Evolutionary conservation across 2,888 invertebrate species (phyloP).

Genomic region (Acrobasis consociella): DNA sequence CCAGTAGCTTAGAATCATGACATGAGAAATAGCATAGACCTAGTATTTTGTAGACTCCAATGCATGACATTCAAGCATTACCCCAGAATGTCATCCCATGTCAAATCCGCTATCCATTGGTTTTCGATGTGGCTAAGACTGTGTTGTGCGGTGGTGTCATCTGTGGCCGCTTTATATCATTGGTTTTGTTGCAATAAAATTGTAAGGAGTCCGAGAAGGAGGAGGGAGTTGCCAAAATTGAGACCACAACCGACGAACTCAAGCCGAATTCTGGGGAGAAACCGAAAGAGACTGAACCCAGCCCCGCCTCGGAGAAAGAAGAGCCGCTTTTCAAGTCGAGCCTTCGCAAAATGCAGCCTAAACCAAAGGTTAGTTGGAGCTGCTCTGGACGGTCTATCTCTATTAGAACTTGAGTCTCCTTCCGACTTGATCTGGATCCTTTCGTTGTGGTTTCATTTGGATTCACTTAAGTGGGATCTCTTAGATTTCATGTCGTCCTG

Average conservation of each 20-base stretch:
- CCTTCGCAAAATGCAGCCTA: constrained; percentile 65
- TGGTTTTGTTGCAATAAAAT: constrained; percentile 72
- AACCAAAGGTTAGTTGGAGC: constrained; percentile 72
- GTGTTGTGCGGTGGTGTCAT: constrained; percentile 45
- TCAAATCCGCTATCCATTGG: constrained; percentile 56
- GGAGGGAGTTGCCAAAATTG: constrained; percentile 75
- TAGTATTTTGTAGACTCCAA: constrained; percentile 40
- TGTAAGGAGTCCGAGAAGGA: constrained; percentile 66
- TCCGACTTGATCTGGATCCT: constrained; percentile 53
- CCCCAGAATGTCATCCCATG: constrained; percentile 37
- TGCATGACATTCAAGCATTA: constrained; percentile 48
- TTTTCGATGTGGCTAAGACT: constrained; percentile 57
- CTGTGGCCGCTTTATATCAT: constrained; percentile 62
- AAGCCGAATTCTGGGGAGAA: constrained; percentile 67
- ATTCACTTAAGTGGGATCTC: constrained; percentile 42
- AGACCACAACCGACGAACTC: constrained; percentile 75
- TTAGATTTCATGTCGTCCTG: neutral
- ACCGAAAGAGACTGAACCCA: constrained; percentile 44
- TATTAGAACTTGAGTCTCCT: constrained; percentile 64
- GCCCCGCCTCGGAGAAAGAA: constrained; percentile 68
- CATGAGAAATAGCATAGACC: constrained; percentile 31
- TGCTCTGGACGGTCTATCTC: constrained; percentile 49
- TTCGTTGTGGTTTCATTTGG: constrained; percentile 41
- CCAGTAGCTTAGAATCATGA: constrained; percentile 42
- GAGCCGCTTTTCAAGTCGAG: constrained; percentile 78